phyloP scores from a whole-genome alignment of 2,797 vertebrate species.

The Sebastes steindachneri region DNA sequence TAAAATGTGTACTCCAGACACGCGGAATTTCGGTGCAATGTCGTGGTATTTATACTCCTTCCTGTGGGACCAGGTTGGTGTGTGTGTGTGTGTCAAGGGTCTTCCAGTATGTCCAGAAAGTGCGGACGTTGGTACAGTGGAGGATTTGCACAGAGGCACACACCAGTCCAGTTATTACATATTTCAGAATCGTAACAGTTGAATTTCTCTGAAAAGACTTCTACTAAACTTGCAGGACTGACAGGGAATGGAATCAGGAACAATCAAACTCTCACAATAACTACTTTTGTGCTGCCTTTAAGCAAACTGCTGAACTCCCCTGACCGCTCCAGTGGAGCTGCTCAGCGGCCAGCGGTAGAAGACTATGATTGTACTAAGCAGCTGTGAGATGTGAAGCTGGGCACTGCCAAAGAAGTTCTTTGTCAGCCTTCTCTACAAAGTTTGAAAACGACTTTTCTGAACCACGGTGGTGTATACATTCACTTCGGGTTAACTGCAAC shows the following conservation, averaged over 20 bases:
- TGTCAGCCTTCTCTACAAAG: constrained; percentile 13
- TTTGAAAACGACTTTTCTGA: not conserved
- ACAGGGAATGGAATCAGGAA: constrained; percentile 29
- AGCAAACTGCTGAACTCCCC: constrained; percentile 42
- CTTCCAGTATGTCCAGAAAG: not conserved
- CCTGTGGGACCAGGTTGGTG: not conserved
- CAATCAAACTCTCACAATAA: constrained; percentile 21
- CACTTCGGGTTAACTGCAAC: constrained; percentile 8
- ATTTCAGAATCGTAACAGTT: not conserved
- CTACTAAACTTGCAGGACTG: not conserved
- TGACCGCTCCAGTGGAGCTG: constrained; percentile 47
- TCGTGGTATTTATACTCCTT: too few species aligned
- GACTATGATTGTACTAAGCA: constrained; percentile 24
- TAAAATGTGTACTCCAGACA: too few species aligned
- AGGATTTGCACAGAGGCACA: not conserved
- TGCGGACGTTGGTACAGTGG: not conserved
- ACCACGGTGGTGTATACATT: not conserved
- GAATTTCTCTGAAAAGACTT: constrained; percentile 3
- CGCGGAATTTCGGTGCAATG: too few species aligned
- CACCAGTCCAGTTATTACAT: not conserved
- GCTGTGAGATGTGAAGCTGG: constrained; percentile 15
- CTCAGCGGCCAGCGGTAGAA: constrained; percentile 6
- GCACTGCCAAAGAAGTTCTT: constrained; percentile 1
- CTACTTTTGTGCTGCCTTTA: constrained; percentile 35
- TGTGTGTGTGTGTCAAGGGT: not conserved